These are phyloP conservation scores for Dolichomitus sp. DNA, from an alignment of 2,888 invertebrate species.

Conservation along the genomic window DNA sequence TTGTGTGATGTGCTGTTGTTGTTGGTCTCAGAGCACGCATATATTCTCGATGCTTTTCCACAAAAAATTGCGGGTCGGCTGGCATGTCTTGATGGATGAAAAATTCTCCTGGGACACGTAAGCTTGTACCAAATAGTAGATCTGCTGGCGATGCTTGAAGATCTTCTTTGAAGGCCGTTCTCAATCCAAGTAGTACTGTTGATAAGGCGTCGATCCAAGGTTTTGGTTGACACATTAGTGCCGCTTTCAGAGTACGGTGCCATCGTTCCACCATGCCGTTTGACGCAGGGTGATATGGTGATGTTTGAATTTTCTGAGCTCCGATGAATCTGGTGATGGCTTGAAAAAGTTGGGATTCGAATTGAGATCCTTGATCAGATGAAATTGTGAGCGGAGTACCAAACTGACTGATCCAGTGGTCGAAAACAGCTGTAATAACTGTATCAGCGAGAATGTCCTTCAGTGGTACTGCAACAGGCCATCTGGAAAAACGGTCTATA, in stretches of 20 bases:
- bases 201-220: constrained; percentile 68
- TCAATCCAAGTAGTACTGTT: constrained; percentile 67
- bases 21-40: constrained; percentile 5
- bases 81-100: constrained; percentile 7
- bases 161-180: constrained; percentile 13
- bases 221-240: constrained; percentile 65
- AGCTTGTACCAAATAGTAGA: neutral
- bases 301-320: constrained; percentile 33
- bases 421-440: constrained; percentile 3
- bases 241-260: constrained; percentile 74
- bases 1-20: constrained; percentile 3
- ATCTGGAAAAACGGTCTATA: constrained; percentile 38
- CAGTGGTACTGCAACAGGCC: constrained; percentile 33
- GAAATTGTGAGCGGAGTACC: constrained; percentile 32
- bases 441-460: constrained; percentile 30
- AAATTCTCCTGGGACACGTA: constrained; percentile 2
- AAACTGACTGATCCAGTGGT: constrained; percentile 32
- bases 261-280: constrained; percentile 74
- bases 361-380: constrained; percentile 33
- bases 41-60: constrained; percentile 12
- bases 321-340: constrained; percentile 15
- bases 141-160: constrained; percentile 10
- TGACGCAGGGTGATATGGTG: constrained; percentile 38
- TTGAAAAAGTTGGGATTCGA: constrained; percentile 21
- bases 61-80: constrained; percentile 6